These are phyloP conservation scores for Pipistrellus pipistrellus DNA, from an alignment of 2,797 vertebrate species.

Conservation along the genomic window DNA sequence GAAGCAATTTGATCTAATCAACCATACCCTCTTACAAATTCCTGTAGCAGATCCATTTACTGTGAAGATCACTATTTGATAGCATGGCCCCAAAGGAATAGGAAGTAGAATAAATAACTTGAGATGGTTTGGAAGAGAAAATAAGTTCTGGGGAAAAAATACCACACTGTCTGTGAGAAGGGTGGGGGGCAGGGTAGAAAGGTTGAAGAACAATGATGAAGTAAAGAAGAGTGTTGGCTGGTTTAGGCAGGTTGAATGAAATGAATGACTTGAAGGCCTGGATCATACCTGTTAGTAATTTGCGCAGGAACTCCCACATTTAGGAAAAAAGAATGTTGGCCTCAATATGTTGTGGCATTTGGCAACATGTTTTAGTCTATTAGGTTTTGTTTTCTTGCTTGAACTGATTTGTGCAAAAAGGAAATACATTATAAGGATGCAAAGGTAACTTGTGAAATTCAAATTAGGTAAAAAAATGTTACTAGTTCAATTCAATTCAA, in stretches of 20 bases:
- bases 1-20: not conserved
- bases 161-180: not conserved
- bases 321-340: not conserved
- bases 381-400: conserved; percentile 14
- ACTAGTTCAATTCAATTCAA: not conserved
- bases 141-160: not conserved
- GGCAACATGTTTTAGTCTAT: not conserved
- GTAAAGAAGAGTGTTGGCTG: not conserved
- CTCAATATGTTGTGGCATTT: not conserved
- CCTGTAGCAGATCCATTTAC: not conserved
- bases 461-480: conserved; percentile 1
- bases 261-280: not conserved
- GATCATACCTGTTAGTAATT: not conserved
- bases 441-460: not conserved
- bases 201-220: not conserved
- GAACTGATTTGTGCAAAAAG: not conserved
- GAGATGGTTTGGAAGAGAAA: not conserved
- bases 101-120: not conserved
- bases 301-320: not conserved
- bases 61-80: not conserved
- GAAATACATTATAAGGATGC: not conserved
- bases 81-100: not conserved
- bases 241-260: not conserved
- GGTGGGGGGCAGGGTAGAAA: too few relatives aligned
- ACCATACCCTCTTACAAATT: not conserved